phyloP scores from a whole-genome alignment of 2,888 invertebrate species.

The Drosophila basisetae region DNA sequence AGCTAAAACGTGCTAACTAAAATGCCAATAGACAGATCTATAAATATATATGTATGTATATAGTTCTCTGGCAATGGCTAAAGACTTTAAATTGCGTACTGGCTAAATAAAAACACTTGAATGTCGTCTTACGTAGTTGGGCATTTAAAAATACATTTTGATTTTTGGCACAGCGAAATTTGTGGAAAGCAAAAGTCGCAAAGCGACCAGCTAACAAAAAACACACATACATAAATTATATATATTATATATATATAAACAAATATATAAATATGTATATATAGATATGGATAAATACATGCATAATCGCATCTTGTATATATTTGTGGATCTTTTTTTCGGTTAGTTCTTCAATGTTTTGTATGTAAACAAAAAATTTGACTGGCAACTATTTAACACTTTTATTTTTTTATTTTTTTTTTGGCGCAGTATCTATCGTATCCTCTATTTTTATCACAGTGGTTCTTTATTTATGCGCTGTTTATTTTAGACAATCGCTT shows the following conservation, averaged over 20 bases:
- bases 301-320: conserved; percentile 41
- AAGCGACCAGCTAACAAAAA: conserved; percentile 18
- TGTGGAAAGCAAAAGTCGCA: conserved; percentile 49
- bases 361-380: conserved; percentile 62
- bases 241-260: not conserved
- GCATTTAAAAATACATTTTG: conserved; percentile 68
- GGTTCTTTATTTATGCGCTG: conserved; percentile 28
- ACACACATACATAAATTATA: conserved; percentile 5
- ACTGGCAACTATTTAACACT: conserved; percentile 73
- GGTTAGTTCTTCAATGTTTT: conserved; percentile 37
- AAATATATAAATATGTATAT: conserved; percentile 19
- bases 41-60: conserved; percentile 32
- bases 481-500: conserved; percentile 40
- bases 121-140: conserved; percentile 79
- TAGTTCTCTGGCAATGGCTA: conserved; percentile 15
- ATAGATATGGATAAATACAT: conserved; percentile 9
- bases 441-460: conserved; percentile 35
- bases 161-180: conserved; percentile 23
- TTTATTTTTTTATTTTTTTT: conserved; percentile 18
- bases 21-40: conserved; percentile 66
- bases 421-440: conserved; percentile 30
- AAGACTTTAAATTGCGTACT: conserved; percentile 51
- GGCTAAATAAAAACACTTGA: conserved; percentile 73
- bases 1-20: conserved; percentile 64
- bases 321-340: conserved; percentile 24